Evolutionary conservation across 2,888 invertebrate genomes (phyloP).

Genomic region (Erebia aethiops): DNA sequence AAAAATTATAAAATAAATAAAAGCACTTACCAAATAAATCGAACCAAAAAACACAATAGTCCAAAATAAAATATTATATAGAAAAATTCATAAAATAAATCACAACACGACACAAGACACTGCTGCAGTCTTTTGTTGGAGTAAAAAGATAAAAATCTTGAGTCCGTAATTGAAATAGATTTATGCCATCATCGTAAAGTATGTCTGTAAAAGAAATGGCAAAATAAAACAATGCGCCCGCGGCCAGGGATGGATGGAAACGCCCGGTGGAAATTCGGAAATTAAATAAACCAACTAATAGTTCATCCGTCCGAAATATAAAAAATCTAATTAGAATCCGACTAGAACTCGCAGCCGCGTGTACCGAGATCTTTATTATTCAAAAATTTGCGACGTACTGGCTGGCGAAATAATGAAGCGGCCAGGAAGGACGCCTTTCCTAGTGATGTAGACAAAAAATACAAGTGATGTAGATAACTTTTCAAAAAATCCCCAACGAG

Average conservation of each 20-base stretch:
- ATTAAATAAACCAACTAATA: conserved; percentile 48
- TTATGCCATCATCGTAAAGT: conserved; percentile 60
- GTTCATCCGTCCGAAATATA: conserved; percentile 45
- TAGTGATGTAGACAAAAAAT: conserved; percentile 69
- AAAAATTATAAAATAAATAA: conserved; percentile 48
- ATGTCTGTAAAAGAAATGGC: conserved; percentile 60
- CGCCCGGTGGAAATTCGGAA: conserved; percentile 55
- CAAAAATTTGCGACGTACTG: conserved; percentile 75
- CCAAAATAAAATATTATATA: conserved; percentile 58
- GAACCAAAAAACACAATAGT: conserved; percentile 64
- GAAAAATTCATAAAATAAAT: conserved; percentile 61
- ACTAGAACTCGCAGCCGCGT: conserved; percentile 56
- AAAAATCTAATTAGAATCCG: conserved; percentile 65
- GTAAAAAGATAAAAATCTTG: conserved; percentile 61
- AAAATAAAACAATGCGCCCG: conserved; percentile 58
- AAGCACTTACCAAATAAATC: conserved; percentile 71
- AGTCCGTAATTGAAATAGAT: conserved; percentile 54
- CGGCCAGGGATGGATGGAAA: conserved; percentile 58
- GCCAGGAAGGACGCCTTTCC: conserved; percentile 67
- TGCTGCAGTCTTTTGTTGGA: conserved; percentile 66
- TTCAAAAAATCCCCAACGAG: conserved; percentile 78
- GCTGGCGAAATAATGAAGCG: conserved; percentile 54
- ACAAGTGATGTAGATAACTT: conserved; percentile 66
- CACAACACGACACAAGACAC: conserved; percentile 80
- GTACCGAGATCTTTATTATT: conserved; percentile 65